A percentile compares a stretch with the other conserved stretches of the same genome.
Evolutionary conservation across 1,140 invertebrate genomes (phyloP).

Genomic region (Heliconius hermathena): DNA sequence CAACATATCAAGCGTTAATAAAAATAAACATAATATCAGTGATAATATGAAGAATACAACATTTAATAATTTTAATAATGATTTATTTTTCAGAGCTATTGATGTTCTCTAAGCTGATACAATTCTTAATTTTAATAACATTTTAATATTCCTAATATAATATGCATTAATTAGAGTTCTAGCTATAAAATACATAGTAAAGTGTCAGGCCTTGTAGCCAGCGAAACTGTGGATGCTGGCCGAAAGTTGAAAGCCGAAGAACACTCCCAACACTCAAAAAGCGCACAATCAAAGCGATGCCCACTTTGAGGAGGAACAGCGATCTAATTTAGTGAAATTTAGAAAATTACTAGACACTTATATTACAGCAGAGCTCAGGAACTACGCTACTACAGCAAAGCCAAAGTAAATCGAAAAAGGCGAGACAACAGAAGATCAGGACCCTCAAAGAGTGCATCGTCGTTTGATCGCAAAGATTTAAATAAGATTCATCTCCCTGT

Average conservation of each 20-base stretch:
- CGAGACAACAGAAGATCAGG: conserved; percentile 16
- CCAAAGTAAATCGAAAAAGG: conserved; percentile 23
- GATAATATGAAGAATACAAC: conserved; percentile 64
- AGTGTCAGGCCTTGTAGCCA: conserved; percentile 62
- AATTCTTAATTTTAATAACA: conserved; percentile 79
- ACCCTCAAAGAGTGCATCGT: conserved; percentile 18
- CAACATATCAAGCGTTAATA: not conserved
- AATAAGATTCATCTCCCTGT: conserved; percentile 56
- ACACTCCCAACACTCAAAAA: conserved; percentile 44
- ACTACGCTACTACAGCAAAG: conserved; percentile 12
- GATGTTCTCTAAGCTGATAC: conserved; percentile 82
- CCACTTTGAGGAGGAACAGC: conserved; percentile 22
- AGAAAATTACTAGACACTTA: not conserved
- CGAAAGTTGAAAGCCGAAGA: conserved; percentile 39
- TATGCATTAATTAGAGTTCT: conserved; percentile 80
- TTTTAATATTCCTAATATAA: conserved; percentile 78
- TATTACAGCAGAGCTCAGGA: conserved; percentile 14
- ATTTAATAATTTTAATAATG: conserved; percentile 81
- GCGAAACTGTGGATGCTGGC: conserved; percentile 50
- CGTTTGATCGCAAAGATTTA: conserved; percentile 24
- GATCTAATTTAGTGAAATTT: conserved; percentile 4
- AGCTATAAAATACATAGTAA: conserved; percentile 80
- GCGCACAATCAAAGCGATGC: conserved; percentile 25
- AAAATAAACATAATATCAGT: conserved; percentile 16
- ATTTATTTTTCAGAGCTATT: conserved; percentile 80